phyloP scores from a whole-genome alignment of 2,113 vertebrate species.

The Lutjanus erythropterus region DNA sequence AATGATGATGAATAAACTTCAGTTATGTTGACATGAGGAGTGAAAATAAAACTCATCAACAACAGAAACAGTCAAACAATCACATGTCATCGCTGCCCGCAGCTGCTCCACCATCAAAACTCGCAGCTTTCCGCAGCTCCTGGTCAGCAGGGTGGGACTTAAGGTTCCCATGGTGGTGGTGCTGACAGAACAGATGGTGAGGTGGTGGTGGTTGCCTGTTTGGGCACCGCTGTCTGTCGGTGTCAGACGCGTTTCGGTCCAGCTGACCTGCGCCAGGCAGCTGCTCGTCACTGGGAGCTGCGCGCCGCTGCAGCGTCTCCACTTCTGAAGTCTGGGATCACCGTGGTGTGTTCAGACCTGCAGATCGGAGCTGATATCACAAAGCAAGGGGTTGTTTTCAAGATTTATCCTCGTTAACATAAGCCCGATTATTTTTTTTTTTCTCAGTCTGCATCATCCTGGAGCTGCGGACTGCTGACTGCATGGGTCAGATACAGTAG shows the following conservation, averaged over 20 bases:
- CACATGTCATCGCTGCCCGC: conserved; percentile 4
- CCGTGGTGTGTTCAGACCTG: conserved; percentile 17
- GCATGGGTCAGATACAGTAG: conserved; percentile 61
- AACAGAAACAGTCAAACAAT: conserved; percentile 30
- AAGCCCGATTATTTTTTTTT: conserved; percentile 7
- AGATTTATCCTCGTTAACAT: background rate
- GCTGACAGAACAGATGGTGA: conserved; percentile 81
- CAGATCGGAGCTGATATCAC: conserved; percentile 3
- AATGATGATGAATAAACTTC: background rate
- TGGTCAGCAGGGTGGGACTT: conserved; percentile 67
- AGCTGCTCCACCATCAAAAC: conserved; percentile 2
- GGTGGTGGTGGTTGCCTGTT: conserved; percentile 56
- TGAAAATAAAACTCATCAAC: background rate
- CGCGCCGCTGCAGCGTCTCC: conserved; percentile 56
- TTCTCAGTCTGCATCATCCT: conserved; percentile 10
- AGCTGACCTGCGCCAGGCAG: conserved; percentile 87
- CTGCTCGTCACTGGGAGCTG: conserved; percentile 81
- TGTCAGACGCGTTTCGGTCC: conserved; percentile 73
- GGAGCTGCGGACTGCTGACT: conserved; percentile 63
- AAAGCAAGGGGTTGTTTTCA: background rate
- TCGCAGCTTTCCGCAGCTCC: conserved; percentile 28
- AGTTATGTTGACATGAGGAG: conserved; percentile 3
- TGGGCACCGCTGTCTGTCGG: conserved; percentile 62
- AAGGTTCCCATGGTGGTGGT: conserved; percentile 57
- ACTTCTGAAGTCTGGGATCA: conserved; percentile 19